phyloP scores from a whole-genome alignment of 2,797 vertebrate species.

The Anguilla marmorata region DNA sequence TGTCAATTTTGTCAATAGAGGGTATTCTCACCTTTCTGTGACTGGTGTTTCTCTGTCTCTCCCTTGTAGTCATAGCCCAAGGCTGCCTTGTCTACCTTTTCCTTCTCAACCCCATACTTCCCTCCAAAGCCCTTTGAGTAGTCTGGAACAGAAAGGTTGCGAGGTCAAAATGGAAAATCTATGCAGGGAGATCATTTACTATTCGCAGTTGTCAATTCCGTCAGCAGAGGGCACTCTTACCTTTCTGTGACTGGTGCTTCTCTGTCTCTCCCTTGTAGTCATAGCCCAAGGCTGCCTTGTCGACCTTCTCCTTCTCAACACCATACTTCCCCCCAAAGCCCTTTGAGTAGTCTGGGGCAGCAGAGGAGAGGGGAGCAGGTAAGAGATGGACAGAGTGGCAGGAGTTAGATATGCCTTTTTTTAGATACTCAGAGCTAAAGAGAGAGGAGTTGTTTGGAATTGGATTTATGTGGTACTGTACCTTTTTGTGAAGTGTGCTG shows the following conservation, averaged over 20 bases:
- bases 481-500: conserved; percentile 91
- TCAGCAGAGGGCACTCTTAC: conserved; percentile 46
- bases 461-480: conserved; percentile 40
- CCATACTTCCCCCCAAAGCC: conserved; percentile 90
- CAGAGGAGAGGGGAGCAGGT: not conserved
- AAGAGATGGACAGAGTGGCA: not conserved
- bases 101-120: conserved; percentile 82
- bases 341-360: conserved; percentile 78
- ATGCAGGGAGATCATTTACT: not conserved
- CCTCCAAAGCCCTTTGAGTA: conserved; percentile 84
- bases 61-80: conserved; percentile 86
- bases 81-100: conserved; percentile 82
- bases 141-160: conserved; percentile 62
- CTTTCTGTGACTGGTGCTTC: conserved; percentile 80
- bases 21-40: conserved; percentile 75
- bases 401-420: not conserved
- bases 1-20: not conserved
- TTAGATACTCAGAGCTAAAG: not conserved
- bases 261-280: conserved; percentile 73
- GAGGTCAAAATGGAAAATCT: not conserved
- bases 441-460: not conserved
- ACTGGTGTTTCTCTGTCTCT: conserved; percentile 82
- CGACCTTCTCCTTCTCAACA: conserved; percentile 83
- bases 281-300: conserved; percentile 70
- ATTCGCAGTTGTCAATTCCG: not conserved